Percentiles rank a stretch among this genome's conserved stretches.
Conservation (phyloP, 2,797 vertebrate genomes). For the Megalops cyprinoides region DNA sequence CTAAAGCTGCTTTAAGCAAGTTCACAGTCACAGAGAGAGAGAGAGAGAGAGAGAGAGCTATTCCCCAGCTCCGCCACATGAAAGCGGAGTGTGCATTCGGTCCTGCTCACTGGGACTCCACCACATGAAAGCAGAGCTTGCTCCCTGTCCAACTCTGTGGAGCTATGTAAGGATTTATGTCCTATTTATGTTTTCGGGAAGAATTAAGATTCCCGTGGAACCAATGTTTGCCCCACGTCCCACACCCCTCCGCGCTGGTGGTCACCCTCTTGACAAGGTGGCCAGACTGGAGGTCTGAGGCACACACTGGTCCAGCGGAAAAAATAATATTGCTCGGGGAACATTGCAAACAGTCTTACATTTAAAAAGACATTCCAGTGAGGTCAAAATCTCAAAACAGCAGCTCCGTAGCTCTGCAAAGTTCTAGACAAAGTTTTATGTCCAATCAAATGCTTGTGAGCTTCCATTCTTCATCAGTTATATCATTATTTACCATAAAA, state of each 20-base stretch:
- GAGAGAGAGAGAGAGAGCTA: slow-evolving; percentile 34
- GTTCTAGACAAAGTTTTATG: too few relatives aligned
- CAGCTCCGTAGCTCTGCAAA: too few relatives aligned
- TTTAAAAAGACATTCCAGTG: not conserved
- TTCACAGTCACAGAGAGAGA: not conserved
- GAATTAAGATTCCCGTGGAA: slow-evolving; percentile 47
- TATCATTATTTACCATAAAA: too few relatives aligned
- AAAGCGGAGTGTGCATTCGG: slow-evolving; percentile 13
- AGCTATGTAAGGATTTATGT: slow-evolving; percentile 37
- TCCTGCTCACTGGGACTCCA: not conserved
- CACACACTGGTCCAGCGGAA: not conserved
- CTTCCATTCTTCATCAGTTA: too few relatives aligned
- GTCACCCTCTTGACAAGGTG: not conserved
- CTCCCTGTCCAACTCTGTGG: not conserved
- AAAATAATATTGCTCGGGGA: not conserved
- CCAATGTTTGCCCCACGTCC: not conserved
- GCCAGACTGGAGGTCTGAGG: not conserved
- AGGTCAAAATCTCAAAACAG: too few relatives aligned
- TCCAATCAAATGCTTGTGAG: too few relatives aligned
- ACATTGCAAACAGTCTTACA: not conserved
- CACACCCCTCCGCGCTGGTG: not conserved
- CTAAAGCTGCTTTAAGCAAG: slow-evolving; percentile 19
- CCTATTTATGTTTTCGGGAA: slow-evolving; percentile 48
- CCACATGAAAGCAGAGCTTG: slow-evolving; percentile 18
- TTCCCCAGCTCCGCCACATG: slow-evolving; percentile 33